Evolutionary conservation across 1,140 invertebrate genomes (phyloP), one percentile per base, ranked within the genome.

Genomic region (Sycophila sp.): DNA sequence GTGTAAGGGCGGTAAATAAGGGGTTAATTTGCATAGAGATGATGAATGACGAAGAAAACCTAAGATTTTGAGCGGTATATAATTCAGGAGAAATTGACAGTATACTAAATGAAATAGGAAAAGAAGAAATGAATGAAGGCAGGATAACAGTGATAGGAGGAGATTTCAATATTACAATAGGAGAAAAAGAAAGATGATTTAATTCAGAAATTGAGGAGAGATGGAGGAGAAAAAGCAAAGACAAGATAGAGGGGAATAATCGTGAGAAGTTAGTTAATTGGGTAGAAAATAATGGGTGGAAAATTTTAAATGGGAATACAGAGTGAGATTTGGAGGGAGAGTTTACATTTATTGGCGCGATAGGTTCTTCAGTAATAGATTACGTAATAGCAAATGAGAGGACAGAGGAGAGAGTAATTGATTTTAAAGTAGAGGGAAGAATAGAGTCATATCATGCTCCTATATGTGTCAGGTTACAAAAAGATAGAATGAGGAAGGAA

Each of bases 121-220:
- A n/a, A 17, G 4, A 17, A 15, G 49, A 53, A 22, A 15, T 17
- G 24, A 11, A 19, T 26, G 26, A 53, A 26, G n/a, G 24, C 11
- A 26, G 24, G 13, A 53, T 17, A 15, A 15, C 24, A 10, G 24
- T n/a, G n/a, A n/a, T n/a, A n/a, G n/a, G n/a, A n/a, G n/a, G n/a
- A n/a, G n/a, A n/a, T n/a, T n/a, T n/a, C 24, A 53, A 53, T 26
- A 58, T 58, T n/a, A 58, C 26, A 58, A 36, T 58, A 15, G 28
- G 26, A 15, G 55, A 58, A 8, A 38, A 38, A 38, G 36, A 15
- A 2, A 15, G 36, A 10, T 38, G n/a, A 2, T 13, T 38, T 13
- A 15, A 38, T 15, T 13, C n/a, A 38, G 36, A 38, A 38, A 38
- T 13, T 8, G 36, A 15, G 2, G 36, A 38, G n/a, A 38, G 10